Evolutionary conservation across 1,140 invertebrate genomes (phyloP).

Genomic region (Theocolax elegans): DNA sequence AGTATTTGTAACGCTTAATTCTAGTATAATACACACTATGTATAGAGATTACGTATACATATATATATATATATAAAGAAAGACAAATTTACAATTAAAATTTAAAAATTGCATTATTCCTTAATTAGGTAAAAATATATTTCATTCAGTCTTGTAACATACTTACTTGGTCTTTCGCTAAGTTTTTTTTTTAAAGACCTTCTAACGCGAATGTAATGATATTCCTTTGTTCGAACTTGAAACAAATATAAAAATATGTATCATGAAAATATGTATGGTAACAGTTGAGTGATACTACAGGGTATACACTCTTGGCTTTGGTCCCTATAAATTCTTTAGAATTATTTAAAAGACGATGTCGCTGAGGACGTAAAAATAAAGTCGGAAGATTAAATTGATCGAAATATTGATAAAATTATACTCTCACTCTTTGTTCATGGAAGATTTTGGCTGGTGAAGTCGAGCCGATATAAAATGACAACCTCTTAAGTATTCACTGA

Average conservation of each 20-base stretch:
- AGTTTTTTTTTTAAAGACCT: constrained; percentile 15
- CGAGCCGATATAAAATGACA: no score
- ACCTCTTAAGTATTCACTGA: not conserved
- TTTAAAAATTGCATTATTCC: constrained; percentile 1
- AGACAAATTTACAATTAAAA: constrained; percentile 31
- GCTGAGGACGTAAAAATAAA: not conserved
- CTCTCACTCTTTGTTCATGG: not conserved
- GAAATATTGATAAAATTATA: not conserved
- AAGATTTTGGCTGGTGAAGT: no score
- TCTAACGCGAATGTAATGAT: not conserved
- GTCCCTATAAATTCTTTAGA: constrained; percentile 6
- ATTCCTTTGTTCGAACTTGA: not conserved
- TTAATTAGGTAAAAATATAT: not conserved
- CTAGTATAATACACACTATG: constrained; percentile 2
- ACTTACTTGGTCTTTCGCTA: constrained; percentile 16
- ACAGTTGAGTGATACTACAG: not conserved
- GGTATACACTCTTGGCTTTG: constrained; percentile 25
- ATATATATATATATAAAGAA: not conserved
- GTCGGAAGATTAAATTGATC: not conserved
- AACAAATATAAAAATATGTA: no score
- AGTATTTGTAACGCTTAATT: constrained; percentile 30
- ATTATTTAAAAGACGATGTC: not conserved
- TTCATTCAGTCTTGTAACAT: constrained; percentile 34
- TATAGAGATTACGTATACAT: not conserved
- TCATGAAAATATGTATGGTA: no score